Evolutionary conservation across 1,140 invertebrate genomes (phyloP).

Genomic region (Aphis gossypii): DNA sequence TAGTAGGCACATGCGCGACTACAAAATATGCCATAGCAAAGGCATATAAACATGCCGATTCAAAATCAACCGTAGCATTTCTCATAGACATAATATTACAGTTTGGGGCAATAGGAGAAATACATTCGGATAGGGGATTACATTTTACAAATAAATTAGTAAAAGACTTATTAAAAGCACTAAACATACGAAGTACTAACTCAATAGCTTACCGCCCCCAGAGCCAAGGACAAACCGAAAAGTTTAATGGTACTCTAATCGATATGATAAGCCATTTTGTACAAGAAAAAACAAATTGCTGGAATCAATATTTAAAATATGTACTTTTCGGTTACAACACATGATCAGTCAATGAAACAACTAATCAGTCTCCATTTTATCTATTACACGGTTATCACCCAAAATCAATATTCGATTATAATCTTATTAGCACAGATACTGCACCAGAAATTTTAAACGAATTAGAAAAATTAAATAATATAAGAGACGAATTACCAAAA

Average conservation of each 20-base stretch:
- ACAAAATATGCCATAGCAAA: neutral
- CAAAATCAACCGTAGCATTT: neutral
- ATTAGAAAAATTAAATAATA: neutral
- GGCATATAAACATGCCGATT: neutral
- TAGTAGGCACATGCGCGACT: neutral
- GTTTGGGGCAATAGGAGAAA: neutral
- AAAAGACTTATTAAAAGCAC: neutral
- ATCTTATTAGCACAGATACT: neutral
- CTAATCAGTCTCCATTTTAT: too few species aligned
- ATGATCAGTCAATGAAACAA: too few species aligned
- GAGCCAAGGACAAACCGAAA: neutral
- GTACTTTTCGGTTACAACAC: too few species aligned
- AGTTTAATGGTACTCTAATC: neutral
- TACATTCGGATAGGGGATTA: neutral
- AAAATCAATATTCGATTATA: too few species aligned
- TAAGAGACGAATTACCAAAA: neutral
- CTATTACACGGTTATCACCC: too few species aligned
- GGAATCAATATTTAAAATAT: too few species aligned
- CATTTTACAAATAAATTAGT: constrained; percentile 25
- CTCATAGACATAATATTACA: neutral
- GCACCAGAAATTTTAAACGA: neutral
- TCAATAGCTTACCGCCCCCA: neutral
- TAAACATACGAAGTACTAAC: neutral
- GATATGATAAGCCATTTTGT: neutral
- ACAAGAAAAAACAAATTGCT: neutral